Conservation (phyloP, 2,113 vertebrate species). For the Rattus rattus region DNA sequence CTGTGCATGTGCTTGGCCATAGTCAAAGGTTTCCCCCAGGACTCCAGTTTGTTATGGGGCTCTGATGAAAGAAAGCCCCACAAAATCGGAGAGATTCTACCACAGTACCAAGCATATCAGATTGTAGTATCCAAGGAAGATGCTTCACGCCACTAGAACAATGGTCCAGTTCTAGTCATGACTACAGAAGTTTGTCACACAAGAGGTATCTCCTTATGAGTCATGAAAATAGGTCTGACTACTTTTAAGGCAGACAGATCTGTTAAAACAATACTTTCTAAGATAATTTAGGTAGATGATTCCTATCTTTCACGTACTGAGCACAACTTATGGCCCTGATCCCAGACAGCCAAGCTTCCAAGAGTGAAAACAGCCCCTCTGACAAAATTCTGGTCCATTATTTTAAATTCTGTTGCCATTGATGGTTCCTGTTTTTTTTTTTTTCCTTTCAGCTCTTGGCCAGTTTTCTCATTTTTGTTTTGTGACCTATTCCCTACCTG, state of each 20-base stretch:
- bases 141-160: not conserved
- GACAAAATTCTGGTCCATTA: not conserved
- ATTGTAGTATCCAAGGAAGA: not conserved
- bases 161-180: not conserved
- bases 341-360: conserved; percentile 94
- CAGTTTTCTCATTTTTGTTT: conserved; percentile 88
- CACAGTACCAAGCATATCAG: not conserved
- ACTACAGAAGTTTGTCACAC: conserved; percentile 90
- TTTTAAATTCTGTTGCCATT: conserved; percentile 79
- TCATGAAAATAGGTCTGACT: conserved; percentile 93
- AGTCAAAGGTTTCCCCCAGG: not conserved
- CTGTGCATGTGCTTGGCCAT: not conserved
- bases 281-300: conserved; percentile 97
- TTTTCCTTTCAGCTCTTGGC: conserved; percentile 90
- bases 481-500: conserved; percentile 87
- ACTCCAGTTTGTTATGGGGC: not conserved
- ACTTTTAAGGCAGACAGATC: conserved; percentile 93
- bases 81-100: not conserved
- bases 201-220: conserved; percentile 93
- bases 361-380: conserved; percentile 92
- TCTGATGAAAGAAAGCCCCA: not conserved
- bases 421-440: conserved; percentile 92
- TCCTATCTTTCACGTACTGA: conserved; percentile 95
- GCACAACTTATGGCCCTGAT: conserved; percentile 94
- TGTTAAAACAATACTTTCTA: conserved; percentile 94